Evolutionary conservation across 2,888 invertebrate genomes (phyloP).

Genomic region (Campoletis raptor): DNA sequence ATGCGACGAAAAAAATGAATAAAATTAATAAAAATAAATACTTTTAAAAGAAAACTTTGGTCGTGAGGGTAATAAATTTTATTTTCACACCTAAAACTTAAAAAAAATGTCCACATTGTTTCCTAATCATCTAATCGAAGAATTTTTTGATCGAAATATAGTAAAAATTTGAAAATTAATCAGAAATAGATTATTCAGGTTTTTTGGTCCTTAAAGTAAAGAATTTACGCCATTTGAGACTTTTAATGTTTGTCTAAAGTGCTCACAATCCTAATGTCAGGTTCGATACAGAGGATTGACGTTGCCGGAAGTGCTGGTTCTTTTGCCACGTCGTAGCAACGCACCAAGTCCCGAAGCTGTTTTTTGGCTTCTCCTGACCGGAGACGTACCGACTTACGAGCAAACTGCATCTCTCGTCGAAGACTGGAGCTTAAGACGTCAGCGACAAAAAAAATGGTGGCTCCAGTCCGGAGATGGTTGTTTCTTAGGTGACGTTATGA

Average conservation of each 20-base stretch:
- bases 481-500: constrained; percentile 73
- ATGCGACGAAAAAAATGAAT: background rate
- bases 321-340: constrained; percentile 78
- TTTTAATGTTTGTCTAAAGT: background rate
- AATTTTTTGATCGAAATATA: background rate
- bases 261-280: constrained; percentile 59
- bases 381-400: constrained; percentile 79
- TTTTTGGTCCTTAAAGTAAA: background rate
- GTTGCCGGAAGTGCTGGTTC: constrained; percentile 77
- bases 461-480: constrained; percentile 72
- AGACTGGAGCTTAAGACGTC: constrained; percentile 78
- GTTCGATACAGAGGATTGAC: constrained; percentile 79
- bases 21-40: background rate
- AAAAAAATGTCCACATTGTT: background rate
- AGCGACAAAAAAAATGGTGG: constrained; percentile 76
- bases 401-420: constrained; percentile 78
- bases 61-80: background rate
- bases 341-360: constrained; percentile 80
- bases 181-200: background rate
- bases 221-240: background rate
- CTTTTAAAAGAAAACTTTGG: background rate
- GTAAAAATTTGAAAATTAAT: background rate
- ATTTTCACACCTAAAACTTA: background rate
- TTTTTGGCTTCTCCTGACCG: constrained; percentile 81
- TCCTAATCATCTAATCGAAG: background rate